A percentile compares a stretch with the other conserved stretches of the same genome.
phyloP scores from a whole-genome alignment of 2,888 invertebrate genomes.

The Macropis europaea region DNA sequence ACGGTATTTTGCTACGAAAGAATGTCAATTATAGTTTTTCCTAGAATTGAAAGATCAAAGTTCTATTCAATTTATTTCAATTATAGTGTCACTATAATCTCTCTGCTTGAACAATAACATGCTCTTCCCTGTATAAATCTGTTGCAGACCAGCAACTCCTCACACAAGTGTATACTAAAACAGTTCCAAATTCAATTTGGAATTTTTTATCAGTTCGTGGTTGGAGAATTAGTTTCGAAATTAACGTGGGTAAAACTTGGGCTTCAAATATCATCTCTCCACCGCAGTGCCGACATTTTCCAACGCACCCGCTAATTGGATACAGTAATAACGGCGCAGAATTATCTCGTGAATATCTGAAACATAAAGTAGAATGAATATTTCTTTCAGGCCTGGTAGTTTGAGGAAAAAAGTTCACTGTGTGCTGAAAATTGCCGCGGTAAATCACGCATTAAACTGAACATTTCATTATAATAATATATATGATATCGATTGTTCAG shows the following conservation, averaged over 20 bases:
- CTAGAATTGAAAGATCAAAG: constrained; percentile 47
- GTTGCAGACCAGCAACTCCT: constrained; percentile 91
- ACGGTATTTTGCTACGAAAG: constrained; percentile 66
- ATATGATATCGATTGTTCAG: no score
- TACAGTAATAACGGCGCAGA: constrained; percentile 85
- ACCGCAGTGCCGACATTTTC: constrained; percentile 86
- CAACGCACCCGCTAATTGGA: constrained; percentile 81
- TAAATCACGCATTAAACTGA: no score
- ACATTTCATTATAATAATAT: no score
- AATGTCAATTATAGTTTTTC: constrained; percentile 41
- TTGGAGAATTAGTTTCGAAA: constrained; percentile 84
- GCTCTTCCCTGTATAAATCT: constrained; percentile 86
- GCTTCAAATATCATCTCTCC: constrained; percentile 89
- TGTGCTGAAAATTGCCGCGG: no score
- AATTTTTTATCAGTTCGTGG: constrained; percentile 81
- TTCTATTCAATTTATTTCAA: constrained; percentile 49
- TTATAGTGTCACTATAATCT: constrained; percentile 72
- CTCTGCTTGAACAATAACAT: constrained; percentile 89
- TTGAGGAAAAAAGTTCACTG: no score
- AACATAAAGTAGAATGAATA: constrained; percentile 6
- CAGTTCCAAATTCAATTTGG: constrained; percentile 90
- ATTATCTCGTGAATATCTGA: constrained; percentile 88
- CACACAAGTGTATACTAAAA: constrained; percentile 90
- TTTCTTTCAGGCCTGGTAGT: no score
- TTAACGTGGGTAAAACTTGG: constrained; percentile 90